Evolutionary conservation across 2,888 invertebrate species (phyloP), one percentile per base, ranked within the genome.

Genomic region (Gastrophysa polygoni): DNA sequence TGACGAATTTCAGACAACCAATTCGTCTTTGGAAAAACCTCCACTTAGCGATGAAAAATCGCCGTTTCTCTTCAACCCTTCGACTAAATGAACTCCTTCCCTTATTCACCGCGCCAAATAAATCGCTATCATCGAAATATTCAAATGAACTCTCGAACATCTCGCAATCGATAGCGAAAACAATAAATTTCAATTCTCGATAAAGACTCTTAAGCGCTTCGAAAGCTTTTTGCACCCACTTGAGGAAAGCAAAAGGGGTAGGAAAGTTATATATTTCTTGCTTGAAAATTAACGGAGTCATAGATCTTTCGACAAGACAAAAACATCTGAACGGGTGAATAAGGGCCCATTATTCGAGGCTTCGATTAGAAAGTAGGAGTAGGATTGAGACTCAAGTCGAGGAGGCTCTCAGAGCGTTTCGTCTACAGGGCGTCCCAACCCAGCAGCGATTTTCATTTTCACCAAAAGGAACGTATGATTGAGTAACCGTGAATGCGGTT

Each of bases 251-350:
- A 65, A 73, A 73, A 75, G 73, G 73, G 74, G 74, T 75, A 73
- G 67, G 43, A 61, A 73, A 75, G 75, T 75, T 75, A 75, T 75
- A 75, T 74, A 76, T 75, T 74, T 75, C 75, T 75, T 76, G 75
- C 74, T 71, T 71, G 73, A 73, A 75, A 76, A 76, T 76, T 76
- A 76, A 76, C 76, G 68, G 71, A 71, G 74, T 72, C 74, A 73
- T 76, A 76, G 76, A 76, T 76, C 76, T 76, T 71, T 71, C 65
- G 64, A 72, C 38, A 38, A 71, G 73, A 73, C 75, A 75, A 75
- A 75, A 75, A 75, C 75, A 75, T 73, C 72, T 72, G 74, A 75
- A 75, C 73, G 68, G 38, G 66, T 73, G 72, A 71, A 74, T 74
- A 72, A 63, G 20, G 16, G 54, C 14, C 43, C 24, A 43, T 43